phyloP scores from a whole-genome alignment of 2,888 invertebrate genomes.

The Drosophila nigritarsus region DNA sequence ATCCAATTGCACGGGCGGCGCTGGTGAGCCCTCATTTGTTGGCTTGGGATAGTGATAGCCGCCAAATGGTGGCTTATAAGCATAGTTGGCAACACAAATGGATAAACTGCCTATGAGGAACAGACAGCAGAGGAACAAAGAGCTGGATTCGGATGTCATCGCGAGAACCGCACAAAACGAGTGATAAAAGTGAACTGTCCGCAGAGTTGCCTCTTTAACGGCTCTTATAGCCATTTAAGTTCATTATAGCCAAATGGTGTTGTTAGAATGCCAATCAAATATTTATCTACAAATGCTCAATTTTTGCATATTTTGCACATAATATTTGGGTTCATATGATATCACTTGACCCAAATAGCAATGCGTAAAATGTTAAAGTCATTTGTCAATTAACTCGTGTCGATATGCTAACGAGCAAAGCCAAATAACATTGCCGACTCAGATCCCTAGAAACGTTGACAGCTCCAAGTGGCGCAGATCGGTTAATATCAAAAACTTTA shows the following conservation, averaged over 20 bases:
- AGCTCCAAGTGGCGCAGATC: slow-evolving; percentile 46
- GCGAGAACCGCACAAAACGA: slow-evolving; percentile 63
- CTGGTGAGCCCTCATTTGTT: slow-evolving; percentile 15
- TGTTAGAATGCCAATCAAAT: slow-evolving; percentile 58
- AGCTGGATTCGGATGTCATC: slow-evolving; percentile 49
- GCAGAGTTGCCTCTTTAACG: slow-evolving; percentile 53
- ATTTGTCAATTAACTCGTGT: slow-evolving; percentile 64
- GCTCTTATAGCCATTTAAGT: slow-evolving; percentile 72
- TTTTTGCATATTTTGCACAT: slow-evolving; percentile 55
- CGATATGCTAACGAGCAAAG: slow-evolving; percentile 31
- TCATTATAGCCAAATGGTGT: slow-evolving; percentile 47
- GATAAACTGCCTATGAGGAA: slow-evolving; percentile 34
- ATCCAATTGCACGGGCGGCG: slow-evolving; percentile 70
- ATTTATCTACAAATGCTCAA: slow-evolving; percentile 36
- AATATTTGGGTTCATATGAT: slow-evolving; percentile 16
- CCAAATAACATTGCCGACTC: slow-evolving; percentile 20
- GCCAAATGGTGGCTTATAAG: slow-evolving; percentile 48
- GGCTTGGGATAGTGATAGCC: slow-evolving; percentile 66
- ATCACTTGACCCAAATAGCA: slow-evolving; percentile 61
- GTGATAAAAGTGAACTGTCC: slow-evolving; percentile 61
- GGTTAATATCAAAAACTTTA: slow-evolving; percentile 54
- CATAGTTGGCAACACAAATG: slow-evolving; percentile 41
- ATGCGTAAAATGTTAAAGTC: slow-evolving; percentile 44
- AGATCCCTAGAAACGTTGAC: slow-evolving; percentile 42
- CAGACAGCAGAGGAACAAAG: slow-evolving; percentile 34